Evolutionary conservation across 2,113 vertebrate species (phyloP).

Genomic region (Picathartes gymnocephalus): DNA sequence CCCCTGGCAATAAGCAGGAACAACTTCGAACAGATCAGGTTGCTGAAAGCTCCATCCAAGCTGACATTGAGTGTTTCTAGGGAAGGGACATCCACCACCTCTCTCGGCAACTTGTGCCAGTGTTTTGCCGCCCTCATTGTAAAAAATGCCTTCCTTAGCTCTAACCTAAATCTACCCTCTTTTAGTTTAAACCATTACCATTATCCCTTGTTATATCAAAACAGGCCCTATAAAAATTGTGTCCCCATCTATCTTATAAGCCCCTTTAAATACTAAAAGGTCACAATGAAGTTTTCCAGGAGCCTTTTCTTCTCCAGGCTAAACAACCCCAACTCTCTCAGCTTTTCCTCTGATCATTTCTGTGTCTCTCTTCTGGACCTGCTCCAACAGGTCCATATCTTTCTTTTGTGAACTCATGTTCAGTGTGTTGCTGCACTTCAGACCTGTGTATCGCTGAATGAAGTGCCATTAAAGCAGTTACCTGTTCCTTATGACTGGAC

Average conservation of each 20-base stretch:
- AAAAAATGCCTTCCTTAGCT: background rate
- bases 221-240: background rate
- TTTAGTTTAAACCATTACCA: background rate
- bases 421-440: background rate
- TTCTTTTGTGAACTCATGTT: background rate
- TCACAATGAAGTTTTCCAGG: accelerated
- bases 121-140: background rate
- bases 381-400: background rate
- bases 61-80: background rate
- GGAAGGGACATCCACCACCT: background rate
- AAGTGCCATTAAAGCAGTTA: background rate
- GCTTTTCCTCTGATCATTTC: background rate
- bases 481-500: background rate
- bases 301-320: background rate
- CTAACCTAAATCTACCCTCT: background rate
- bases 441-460: background rate
- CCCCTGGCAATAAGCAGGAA: background rate
- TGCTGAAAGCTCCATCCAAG: background rate
- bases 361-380: background rate
- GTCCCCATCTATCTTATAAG: background rate
- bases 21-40: background rate
- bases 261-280: background rate
- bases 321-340: background rate
- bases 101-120: background rate
- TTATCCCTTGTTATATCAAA: background rate